These are phyloP conservation scores for Orthosia gracilis DNA, from an alignment of 2,888 invertebrate species.

Conservation along the genomic window DNA sequence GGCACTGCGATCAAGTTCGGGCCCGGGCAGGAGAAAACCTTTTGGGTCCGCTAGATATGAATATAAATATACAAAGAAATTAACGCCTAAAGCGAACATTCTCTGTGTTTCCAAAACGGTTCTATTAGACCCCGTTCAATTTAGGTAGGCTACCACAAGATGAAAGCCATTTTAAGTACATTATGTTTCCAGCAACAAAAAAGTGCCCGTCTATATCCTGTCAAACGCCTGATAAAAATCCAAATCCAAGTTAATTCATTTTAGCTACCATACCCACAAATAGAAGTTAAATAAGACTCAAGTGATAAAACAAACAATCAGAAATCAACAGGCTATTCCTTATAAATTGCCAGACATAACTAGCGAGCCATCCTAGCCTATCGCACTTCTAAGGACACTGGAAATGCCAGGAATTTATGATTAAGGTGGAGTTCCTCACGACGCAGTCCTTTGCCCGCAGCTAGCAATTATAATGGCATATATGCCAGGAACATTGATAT, in stretches of 20 bases:
- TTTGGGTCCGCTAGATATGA: no score
- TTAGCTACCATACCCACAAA: no score
- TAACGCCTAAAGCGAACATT: background rate
- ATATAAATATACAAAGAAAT: background rate
- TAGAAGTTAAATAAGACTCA: no score
- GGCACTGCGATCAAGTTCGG: no score
- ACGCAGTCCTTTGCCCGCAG: conserved; percentile 39
- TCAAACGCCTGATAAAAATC: background rate
- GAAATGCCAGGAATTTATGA: conserved; percentile 48
- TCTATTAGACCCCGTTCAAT: background rate
- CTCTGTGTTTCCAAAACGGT: background rate
- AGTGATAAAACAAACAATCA: background rate
- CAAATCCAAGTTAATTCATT: no score
- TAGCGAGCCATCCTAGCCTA: background rate
- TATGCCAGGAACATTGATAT: conserved; percentile 24
- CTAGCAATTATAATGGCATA: conserved; percentile 30
- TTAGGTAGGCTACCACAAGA: no score
- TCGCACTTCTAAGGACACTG: conserved; percentile 3
- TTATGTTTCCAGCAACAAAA: background rate
- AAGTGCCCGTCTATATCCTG: background rate
- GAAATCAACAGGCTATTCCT: background rate
- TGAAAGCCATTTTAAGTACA: background rate
- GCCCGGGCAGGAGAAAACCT: no score
- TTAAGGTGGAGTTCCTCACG: conserved; percentile 56
- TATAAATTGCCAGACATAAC: background rate